Base-by-base conservation (phyloP, 2,888 invertebrate genomes). In the Crossocerus cetratus region DNA sequence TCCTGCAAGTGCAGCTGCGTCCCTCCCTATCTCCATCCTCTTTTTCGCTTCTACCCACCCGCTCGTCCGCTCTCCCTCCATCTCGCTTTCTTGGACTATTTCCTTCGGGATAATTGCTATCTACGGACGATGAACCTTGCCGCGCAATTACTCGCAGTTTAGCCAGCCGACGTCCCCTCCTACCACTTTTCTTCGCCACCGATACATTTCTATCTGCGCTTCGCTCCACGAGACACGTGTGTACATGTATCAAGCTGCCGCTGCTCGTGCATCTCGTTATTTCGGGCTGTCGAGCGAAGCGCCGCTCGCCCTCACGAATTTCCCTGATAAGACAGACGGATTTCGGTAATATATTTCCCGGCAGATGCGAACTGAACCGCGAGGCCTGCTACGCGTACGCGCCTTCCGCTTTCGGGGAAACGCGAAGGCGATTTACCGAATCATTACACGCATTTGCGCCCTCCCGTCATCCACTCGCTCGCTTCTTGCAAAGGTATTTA, bases 91-190 rank as follows among this genome's bases (percentile, higher is more conserved):
- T 49, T 49, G 32, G 32, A 32, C 49, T 49, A 32, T 49, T 49
- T 49, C 49, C 49, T 16, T 16, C 49, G 74, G 63, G 70, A 68
- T 81, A 81, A 81, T 85, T 78, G 77, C 80, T 82, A 80, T 78
- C 79, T 76, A 78, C 81, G 72, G 67, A 78, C 78, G 79, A 72
- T 67, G 83, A 73, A 80, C 68, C 82, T 84, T 78, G 81, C 82
- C 83, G 76, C 77, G 78, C 85, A 84, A 86, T 86, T 86, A 85
- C 83, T 77, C 69, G 73, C 64, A 71, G 72, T 74, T 80, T 80
- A 72, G 73, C 74, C 76, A 66, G 70, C 72, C 72, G 74, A 74
- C 76, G 59, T 49, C 65, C 8, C 49, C 21, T 8, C 32, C 2
- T 32, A 2, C 8, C 32, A 32, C 32, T 32, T 8, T 32, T 32